These are phyloP conservation scores for Microtus pennsylvanicus DNA, from an alignment of 2,113 vertebrate genomes.

Conservation along the genomic window DNA sequence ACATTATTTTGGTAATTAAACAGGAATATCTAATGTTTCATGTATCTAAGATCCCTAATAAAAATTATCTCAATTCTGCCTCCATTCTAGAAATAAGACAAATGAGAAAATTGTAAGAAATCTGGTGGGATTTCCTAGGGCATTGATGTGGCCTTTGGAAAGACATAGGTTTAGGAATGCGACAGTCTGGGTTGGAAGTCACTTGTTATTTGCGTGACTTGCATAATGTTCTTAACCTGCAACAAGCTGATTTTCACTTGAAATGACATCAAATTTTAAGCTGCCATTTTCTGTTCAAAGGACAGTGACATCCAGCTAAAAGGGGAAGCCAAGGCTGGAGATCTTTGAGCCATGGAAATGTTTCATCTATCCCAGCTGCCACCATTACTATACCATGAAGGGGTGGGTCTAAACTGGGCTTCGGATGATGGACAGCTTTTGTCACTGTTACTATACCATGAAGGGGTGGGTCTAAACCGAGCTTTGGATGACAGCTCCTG, in stretches of 20 bases:
- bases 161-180: not conserved
- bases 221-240: not conserved
- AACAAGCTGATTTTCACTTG: not conserved
- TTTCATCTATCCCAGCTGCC: not conserved
- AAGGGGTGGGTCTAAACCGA: not conserved
- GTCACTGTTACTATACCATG: not conserved
- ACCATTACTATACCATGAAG: not conserved
- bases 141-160: not conserved
- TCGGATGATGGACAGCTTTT: not conserved
- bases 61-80: not conserved
- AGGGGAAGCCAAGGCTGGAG: not conserved
- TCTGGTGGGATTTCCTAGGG: not conserved
- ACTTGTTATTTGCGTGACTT: not conserved
- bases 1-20: not conserved
- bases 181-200: not conserved
- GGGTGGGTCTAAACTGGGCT: not conserved
- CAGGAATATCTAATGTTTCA: not conserved
- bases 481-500: not conserved
- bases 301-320: not conserved
- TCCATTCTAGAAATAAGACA: not conserved
- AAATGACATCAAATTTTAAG: not conserved
- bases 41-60: not conserved
- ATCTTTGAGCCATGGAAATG: not conserved
- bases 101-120: not conserved
- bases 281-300: not conserved